Percentiles rank a stretch among this genome's conserved stretches.
phyloP scores from a whole-genome alignment of 2,113 vertebrate species.

The Gobio gobio region DNA sequence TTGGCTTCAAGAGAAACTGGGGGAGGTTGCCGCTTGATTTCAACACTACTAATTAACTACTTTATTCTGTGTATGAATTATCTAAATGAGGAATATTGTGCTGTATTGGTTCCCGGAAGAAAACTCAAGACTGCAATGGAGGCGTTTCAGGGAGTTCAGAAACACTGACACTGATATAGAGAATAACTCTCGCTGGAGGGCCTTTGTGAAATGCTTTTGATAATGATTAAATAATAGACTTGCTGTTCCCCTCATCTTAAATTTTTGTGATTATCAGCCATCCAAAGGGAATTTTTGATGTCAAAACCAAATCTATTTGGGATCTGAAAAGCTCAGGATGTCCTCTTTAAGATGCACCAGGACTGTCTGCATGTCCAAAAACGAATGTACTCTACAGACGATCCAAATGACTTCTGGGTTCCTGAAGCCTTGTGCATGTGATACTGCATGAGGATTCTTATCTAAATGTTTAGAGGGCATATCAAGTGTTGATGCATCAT shows the following conservation, averaged over 20 bases:
- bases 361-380: not conserved
- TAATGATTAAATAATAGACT: not conserved
- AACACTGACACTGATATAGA: too few relatives aligned
- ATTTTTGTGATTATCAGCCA: not conserved
- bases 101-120: too few relatives aligned
- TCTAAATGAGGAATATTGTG: too few relatives aligned
- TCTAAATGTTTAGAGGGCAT: conserved; percentile 6
- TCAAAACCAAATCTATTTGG: not conserved
- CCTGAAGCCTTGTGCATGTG: not conserved
- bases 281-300: not conserved
- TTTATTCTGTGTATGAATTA: too few relatives aligned
- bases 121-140: too few relatives aligned
- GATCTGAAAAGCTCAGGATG: not conserved
- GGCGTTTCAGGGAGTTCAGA: too few relatives aligned
- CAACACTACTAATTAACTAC: too few relatives aligned
- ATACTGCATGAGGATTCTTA: not conserved
- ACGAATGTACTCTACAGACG: not conserved
- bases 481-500: not conserved
- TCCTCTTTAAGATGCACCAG: not conserved
- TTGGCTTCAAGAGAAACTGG: too few relatives aligned
- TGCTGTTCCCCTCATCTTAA: not conserved
- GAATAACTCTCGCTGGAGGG: too few relatives aligned
- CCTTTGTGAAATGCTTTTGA: too few relatives aligned
- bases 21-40: too few relatives aligned
- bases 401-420: not conserved